These are phyloP conservation scores for Catharus fuscescens DNA, from an alignment of 2,113 vertebrate genomes.

Conservation along the genomic window DNA sequence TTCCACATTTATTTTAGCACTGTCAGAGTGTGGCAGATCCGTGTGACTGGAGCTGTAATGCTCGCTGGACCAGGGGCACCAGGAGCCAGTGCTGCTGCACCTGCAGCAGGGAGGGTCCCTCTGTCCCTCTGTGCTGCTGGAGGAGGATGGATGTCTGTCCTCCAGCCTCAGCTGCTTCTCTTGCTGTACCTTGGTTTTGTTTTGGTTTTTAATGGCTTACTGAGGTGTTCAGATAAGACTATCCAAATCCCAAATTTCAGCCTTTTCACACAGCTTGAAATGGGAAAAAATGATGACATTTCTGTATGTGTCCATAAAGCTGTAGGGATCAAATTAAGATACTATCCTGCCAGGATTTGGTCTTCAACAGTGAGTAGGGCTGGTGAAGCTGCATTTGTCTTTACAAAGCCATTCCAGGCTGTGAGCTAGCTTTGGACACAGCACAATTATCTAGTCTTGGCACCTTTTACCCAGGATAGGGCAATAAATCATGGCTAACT, in stretches of 20 bases:
- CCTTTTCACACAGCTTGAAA: neutral
- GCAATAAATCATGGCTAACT: slow-evolving; percentile 24
- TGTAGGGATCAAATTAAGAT: neutral
- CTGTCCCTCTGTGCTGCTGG: neutral
- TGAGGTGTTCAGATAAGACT: neutral
- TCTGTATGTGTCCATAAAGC: neutral
- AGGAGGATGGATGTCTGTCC: neutral
- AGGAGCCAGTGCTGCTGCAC: neutral
- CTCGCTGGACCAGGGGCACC: accelerated
- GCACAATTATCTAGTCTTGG: neutral
- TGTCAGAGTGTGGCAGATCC: neutral
- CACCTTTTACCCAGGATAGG: neutral
- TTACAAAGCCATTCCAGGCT: neutral
- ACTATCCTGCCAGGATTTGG: neutral
- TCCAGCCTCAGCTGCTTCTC: neutral
- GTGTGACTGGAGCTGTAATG: accelerated
- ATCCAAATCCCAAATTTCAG: neutral
- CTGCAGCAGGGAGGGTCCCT: accelerated
- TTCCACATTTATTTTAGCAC: neutral
- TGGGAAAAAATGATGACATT: accelerated
- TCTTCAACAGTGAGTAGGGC: neutral
- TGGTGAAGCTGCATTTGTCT: neutral
- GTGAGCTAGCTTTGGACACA: neutral
- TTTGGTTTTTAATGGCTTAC: neutral
- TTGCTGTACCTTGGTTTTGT: neutral